Evolutionary conservation across 2,797 vertebrate genomes (phyloP).

Genomic region (Acipenser transmontanus): DNA sequence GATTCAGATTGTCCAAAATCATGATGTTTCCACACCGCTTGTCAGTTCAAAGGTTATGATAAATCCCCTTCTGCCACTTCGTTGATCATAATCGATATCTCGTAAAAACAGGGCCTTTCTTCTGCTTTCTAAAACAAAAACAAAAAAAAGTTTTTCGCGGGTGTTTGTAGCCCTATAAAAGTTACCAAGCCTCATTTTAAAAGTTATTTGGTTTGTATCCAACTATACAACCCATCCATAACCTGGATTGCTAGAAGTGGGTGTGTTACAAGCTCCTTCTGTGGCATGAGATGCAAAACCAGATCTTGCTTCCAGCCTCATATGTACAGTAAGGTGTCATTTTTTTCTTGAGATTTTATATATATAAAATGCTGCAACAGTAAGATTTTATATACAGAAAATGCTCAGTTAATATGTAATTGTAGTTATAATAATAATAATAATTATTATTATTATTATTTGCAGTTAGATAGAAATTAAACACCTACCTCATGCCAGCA

Average conservation of each 20-base stretch:
- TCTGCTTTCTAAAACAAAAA: conserved; percentile 68
- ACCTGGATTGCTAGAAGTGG: no score
- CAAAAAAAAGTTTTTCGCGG: no score
- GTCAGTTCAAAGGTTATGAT: conserved; percentile 1
- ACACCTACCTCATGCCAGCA: conserved; percentile 83
- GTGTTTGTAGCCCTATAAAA: no score
- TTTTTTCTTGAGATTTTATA: no score
- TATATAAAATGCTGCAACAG: no score
- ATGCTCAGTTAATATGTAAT: background rate
- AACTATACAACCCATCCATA: background rate
- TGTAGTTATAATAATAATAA: background rate
- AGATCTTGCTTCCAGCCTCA: no score
- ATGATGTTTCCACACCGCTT: background rate
- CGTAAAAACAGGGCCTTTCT: conserved; percentile 67
- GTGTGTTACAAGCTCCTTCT: no score
- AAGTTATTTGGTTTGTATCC: conserved; percentile 1
- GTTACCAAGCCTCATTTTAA: background rate
- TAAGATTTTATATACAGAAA: background rate
- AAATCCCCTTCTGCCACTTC: conserved; percentile 66
- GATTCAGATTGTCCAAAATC: no score
- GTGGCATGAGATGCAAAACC: no score
- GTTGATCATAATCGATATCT: conserved; percentile 61
- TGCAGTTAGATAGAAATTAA: no score
- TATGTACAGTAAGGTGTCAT: no score
- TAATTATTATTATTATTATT: no score